Base-by-base conservation (phyloP, 2,113 vertebrate genomes). In the Chlamydotis undulata region DNA sequence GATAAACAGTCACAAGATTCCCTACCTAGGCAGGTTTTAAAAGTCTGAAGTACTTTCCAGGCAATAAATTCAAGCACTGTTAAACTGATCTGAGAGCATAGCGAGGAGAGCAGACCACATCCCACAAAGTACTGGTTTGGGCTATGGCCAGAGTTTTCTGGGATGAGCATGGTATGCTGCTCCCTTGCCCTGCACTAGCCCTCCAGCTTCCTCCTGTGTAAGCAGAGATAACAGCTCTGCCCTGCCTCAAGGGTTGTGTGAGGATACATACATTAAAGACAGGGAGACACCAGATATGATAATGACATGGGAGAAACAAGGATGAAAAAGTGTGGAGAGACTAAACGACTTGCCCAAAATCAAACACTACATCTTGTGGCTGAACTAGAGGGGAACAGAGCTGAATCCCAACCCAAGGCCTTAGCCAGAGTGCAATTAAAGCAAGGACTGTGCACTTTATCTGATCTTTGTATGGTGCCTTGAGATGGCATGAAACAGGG, bases 261-360 rank as follows among this genome's bases (percentile, higher is more conserved):
- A 87, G 91, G 89, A 97, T 83, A 87, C 61, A 77, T 63, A 83
- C 41, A 28, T 73, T 89, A 73, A 56, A 84, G 69, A 39, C 65
- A 78, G 57, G 11, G 43, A 93, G 95, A 95, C 15, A 85, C 23
- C 55, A 87, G 84, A 88, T 76, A 94, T 53, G 80, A 87, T 80
- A 93, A 95, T 96, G 63, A 91, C 55, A 88, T 0, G 1, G 67
- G 17, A 89, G 35, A 90, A 80, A 5, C 6, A 15, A n/a, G 75
- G 37, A 73, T 49, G 18, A 37, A 95, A 94, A 95, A 94, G 43
- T 4, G 29, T 39, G 67, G 45, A 85, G 39, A 87, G 65, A 70
- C 49, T 35, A 52, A 90, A 5, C 2, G 15, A 73, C 65, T 92
- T 83, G n/a, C 35, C 81, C 45, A 80, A 94, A 96, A 73, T 69